Evolutionary conservation across 2,888 invertebrate genomes (phyloP).

Genomic region (Acleris holmiana): DNA sequence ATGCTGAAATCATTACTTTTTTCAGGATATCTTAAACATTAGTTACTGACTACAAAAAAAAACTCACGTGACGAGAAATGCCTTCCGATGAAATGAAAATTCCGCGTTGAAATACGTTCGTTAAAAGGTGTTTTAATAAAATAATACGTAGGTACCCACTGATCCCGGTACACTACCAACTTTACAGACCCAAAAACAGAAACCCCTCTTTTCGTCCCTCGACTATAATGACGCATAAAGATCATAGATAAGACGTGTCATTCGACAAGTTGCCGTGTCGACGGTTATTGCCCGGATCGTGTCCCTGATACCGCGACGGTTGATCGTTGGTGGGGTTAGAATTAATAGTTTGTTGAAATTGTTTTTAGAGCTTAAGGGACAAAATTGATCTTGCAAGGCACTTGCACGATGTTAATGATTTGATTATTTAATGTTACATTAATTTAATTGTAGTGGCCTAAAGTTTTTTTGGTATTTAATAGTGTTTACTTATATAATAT

Average conservation of each 20-base stretch:
- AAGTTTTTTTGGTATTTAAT: no score
- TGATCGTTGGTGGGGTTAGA: slow-evolving; percentile 2
- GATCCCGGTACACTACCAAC: background rate
- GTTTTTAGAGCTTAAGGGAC: slow-evolving; percentile 22
- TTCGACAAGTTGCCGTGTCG: slow-evolving; percentile 68
- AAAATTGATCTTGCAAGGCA: background rate
- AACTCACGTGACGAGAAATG: no score
- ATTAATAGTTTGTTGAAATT: slow-evolving; percentile 35
- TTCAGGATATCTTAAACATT: no score
- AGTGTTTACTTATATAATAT: no score
- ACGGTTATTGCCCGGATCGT: slow-evolving; percentile 58
- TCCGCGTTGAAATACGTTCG: no score
- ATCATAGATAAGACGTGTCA: slow-evolving; percentile 70
- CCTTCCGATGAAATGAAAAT: no score
- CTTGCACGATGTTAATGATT: background rate
- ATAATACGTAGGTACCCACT: no score
- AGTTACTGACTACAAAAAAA: no score
- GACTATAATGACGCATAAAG: slow-evolving; percentile 61
- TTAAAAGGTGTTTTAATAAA: no score
- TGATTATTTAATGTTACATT: no score
- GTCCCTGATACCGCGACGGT: slow-evolving; percentile 55
- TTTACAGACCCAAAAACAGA: slow-evolving; percentile 15
- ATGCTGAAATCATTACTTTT: no score
- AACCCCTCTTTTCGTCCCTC: slow-evolving; percentile 39
- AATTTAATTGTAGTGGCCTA: no score